Conservation (phyloP, 2,797 vertebrate species). For the Acrocephalus scirpaceus region DNA sequence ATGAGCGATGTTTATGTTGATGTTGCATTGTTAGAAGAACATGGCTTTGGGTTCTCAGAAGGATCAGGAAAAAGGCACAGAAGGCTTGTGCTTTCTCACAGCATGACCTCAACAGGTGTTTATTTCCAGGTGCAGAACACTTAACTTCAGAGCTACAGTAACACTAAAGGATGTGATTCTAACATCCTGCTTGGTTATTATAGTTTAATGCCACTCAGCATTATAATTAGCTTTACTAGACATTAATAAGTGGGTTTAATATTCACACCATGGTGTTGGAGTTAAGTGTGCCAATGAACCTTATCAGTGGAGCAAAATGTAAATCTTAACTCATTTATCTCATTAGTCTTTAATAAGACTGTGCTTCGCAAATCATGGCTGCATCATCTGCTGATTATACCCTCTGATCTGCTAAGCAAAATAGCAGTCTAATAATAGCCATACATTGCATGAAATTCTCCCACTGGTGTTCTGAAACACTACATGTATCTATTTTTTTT, state of each 20-base stretch:
- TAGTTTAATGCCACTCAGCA: slow-evolving; percentile 55
- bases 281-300: slow-evolving; percentile 68
- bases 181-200: slow-evolving; percentile 47
- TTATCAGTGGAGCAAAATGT: slow-evolving; percentile 71
- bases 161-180: neutral
- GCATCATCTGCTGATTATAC: slow-evolving; percentile 56
- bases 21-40: neutral
- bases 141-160: slow-evolving; percentile 37
- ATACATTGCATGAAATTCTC: neutral
- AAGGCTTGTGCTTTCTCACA: neutral
- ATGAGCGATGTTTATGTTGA: neutral
- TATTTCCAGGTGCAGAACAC: slow-evolving; percentile 40
- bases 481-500: neutral
- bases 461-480: neutral
- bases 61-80: neutral
- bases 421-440: slow-evolving; percentile 37
- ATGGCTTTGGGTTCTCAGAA: neutral
- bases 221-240: slow-evolving; percentile 68
- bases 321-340: slow-evolving; percentile 70
- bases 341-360: slow-evolving; percentile 71
- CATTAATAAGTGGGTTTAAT: slow-evolving; percentile 72
- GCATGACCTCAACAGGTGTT: neutral
- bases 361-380: slow-evolving; percentile 35
- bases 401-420: slow-evolving; percentile 62
- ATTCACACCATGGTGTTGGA: slow-evolving; percentile 64